phyloP scores from a whole-genome alignment of 2,113 vertebrate genomes.

The Progne subis region DNA sequence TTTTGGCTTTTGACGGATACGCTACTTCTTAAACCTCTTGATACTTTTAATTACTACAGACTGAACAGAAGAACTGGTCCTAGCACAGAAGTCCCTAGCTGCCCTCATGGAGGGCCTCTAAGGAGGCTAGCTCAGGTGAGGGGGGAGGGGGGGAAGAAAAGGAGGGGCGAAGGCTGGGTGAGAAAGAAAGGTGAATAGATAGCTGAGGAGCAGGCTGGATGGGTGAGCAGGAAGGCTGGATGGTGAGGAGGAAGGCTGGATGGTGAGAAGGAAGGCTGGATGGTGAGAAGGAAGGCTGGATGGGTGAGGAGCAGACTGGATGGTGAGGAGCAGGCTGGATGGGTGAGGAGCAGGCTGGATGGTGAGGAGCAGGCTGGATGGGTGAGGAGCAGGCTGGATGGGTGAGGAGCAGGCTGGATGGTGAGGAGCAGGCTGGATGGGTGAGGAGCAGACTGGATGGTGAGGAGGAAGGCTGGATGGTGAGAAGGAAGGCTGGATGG shows the following conservation, averaged over 20 bases:
- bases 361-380: not conserved
- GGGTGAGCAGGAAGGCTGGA: not conserved
- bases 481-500: not conserved
- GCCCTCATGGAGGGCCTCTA: fast-evolving
- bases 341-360: no score
- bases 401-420: no score
- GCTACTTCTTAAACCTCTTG: not conserved
- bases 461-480: no score
- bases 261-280: not conserved
- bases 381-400: not conserved
- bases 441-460: no score
- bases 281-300: not conserved
- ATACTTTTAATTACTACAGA: not conserved
- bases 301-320: not conserved
- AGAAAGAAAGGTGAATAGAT: not conserved
- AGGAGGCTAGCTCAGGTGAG: no score
- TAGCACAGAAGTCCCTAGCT: not conserved
- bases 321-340: not conserved
- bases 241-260: not conserved
- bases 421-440: not conserved
- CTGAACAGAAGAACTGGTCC: not conserved
- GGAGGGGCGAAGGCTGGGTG: not conserved
- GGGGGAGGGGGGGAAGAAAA: fast-evolving
- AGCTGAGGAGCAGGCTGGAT: not conserved
- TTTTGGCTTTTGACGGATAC: not conserved